Evolutionary conservation across 1,140 invertebrate species (phyloP).

Genomic region (Sarcophaga peregrina): DNA sequence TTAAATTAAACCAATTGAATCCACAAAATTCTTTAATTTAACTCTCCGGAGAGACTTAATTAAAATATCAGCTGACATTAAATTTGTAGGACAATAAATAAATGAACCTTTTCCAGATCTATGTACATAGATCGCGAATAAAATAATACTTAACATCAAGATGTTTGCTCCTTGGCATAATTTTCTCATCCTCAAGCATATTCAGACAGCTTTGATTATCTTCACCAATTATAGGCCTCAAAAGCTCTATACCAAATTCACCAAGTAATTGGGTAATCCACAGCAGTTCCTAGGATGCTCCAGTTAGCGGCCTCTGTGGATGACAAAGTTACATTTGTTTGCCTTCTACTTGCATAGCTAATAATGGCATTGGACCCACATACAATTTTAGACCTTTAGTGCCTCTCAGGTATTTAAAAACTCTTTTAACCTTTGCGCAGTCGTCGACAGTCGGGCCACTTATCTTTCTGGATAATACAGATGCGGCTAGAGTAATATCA

Average conservation of each 20-base stretch:
- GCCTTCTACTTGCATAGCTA: constrained; percentile 38
- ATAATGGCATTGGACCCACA: constrained; percentile 38
- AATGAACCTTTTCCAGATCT: constrained; percentile 42
- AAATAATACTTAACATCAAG: constrained; percentile 53
- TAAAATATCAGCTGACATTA: constrained; percentile 50
- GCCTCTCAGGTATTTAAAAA: constrained; percentile 60
- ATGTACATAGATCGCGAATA: constrained; percentile 46
- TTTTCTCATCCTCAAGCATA: constrained; percentile 27
- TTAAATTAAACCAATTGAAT: neutral
- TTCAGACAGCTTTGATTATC: constrained; percentile 11
- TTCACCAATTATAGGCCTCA: neutral
- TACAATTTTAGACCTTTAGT: constrained; percentile 49
- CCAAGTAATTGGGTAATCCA: constrained; percentile 45
- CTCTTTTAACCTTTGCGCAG: constrained; percentile 55
- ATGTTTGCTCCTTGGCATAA: constrained; percentile 46
- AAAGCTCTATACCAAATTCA: constrained; percentile 34
- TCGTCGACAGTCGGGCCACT: constrained; percentile 48
- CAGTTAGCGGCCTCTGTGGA: constrained; percentile 42
- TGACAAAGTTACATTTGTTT: neutral
- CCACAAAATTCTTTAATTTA: neutral
- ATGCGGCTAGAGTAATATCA: constrained; percentile 62
- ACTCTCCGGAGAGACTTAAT: constrained; percentile 45
- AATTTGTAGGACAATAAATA: constrained; percentile 46
- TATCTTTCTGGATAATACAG: constrained; percentile 48
- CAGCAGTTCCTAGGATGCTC: constrained; percentile 46